Evolutionary conservation across 2,113 vertebrate species (phyloP), one percentile per base, ranked within the genome.

Genomic region (Struthio camelus): DNA sequence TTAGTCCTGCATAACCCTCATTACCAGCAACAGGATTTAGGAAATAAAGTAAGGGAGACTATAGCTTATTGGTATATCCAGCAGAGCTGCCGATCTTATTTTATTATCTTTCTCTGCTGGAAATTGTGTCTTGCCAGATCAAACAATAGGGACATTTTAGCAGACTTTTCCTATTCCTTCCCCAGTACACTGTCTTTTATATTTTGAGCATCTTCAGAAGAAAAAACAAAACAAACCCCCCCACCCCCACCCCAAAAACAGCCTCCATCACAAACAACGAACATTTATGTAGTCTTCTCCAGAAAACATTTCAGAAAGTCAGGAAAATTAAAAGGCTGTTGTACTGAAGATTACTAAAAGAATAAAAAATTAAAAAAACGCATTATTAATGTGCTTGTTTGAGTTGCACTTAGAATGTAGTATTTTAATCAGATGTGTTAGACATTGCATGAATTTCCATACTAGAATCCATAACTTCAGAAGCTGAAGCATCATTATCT

Each of bases 401-500:
- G 96, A 89, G 95, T 89, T 93, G 93, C 94, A 92, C 86, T 91
- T 86, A 78, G 64, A 95, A 83, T 59, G 78, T 58, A 91, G 11
- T 77, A 85, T 61, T 95, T 98, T 97, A 98, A 94, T 98, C 98
- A 30, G 98, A 97, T 28, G 96, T 80, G 44, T 98, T 98, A 62
- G 98, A 97, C 85, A 98, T 97, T 50, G 98, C 97, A 89, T 98
- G 98, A 81, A 98, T 97, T 91, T 98, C 98, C 97, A 98, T 96
- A 97, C 98, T 98, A 80, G 98, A 99, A 97, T 99, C 99, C 95
- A 98, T 98, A 80, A 97, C 97, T 97, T 99, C 99, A 9, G 99
- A 98, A n/a, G 94, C 98, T 6, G 97, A 98, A 19, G 96, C 96
- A 14, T 99, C 98, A 54, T 98, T 98, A 82, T 98, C 98, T 86